phyloP scores from a whole-genome alignment of 2,888 invertebrate genomes.

The Platycheirus albimanus region DNA sequence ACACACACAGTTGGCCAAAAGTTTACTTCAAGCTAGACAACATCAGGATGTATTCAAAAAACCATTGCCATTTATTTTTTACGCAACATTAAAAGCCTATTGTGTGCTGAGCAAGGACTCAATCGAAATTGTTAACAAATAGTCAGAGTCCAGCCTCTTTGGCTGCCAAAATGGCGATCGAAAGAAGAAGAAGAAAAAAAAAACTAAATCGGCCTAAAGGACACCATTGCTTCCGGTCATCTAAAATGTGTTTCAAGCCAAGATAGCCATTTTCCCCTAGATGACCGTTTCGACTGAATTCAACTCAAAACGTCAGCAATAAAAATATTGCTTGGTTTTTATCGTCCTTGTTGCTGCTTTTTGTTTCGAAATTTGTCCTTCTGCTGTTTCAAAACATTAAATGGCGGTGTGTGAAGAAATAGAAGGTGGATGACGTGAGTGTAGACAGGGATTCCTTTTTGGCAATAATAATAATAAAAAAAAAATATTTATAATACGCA shows the following conservation, averaged over 20 bases:
- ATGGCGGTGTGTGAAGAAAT: constrained; percentile 18
- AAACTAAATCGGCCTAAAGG: constrained; percentile 17
- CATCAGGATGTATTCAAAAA: constrained; percentile 48
- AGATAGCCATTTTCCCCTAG: constrained; percentile 19
- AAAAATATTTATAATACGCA: constrained; percentile 71
- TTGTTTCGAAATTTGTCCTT: background rate
- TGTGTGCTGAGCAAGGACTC: constrained; percentile 3
- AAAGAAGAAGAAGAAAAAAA: background rate
- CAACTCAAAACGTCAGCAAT: constrained; percentile 68
- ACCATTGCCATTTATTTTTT: constrained; percentile 53
- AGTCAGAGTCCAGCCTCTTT: constrained; percentile 42
- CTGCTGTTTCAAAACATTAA: constrained; percentile 48
- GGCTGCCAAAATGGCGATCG: constrained; percentile 36
- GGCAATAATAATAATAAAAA: constrained; percentile 55
- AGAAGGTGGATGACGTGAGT: background rate
- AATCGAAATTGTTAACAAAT: constrained; percentile 39
- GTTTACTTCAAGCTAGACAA: background rate
- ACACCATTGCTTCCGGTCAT: constrained; percentile 33
- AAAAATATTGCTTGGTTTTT: constrained; percentile 68
- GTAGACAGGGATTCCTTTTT: constrained; percentile 39
- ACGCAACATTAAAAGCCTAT: constrained; percentile 62
- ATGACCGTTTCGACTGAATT: constrained; percentile 59
- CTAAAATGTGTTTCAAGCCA: constrained; percentile 21
- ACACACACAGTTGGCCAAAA: background rate
- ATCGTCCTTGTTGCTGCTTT: constrained; percentile 56